Percentiles rank a stretch among this genome's conserved stretches.
phyloP scores from a whole-genome alignment of 2,888 invertebrate species.

The Eupithecia pulchellata region DNA sequence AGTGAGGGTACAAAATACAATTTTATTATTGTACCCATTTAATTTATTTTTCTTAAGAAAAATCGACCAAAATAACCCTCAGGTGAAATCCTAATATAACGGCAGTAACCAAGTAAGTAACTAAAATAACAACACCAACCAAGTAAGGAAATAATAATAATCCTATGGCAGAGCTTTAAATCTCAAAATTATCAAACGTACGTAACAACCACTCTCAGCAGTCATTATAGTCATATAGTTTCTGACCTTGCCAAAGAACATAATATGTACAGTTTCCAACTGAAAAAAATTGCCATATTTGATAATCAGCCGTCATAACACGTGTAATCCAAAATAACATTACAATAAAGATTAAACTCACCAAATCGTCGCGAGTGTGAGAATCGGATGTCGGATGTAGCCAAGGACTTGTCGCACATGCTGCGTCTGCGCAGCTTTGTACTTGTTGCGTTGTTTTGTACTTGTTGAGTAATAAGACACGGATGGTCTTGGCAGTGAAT shows the following conservation, averaged over 20 bases:
- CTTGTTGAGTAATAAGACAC: conserved; percentile 35
- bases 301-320: background rate
- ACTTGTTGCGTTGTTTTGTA: conserved; percentile 43
- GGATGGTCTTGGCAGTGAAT: conserved; percentile 24
- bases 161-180: background rate
- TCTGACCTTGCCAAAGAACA: too few relatives aligned
- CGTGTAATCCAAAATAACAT: conserved; percentile 37
- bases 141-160: background rate
- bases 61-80: too few relatives aligned
- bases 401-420: conserved; percentile 76
- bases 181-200: background rate
- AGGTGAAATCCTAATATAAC: too few relatives aligned
- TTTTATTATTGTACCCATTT: too few relatives aligned
- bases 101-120: too few relatives aligned
- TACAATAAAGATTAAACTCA: conserved; percentile 40
- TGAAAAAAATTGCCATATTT: background rate
- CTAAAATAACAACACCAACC: too few relatives aligned
- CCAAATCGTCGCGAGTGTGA: conserved; percentile 66
- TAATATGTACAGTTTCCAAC: background rate
- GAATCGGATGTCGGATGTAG: conserved; percentile 81
- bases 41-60: too few relatives aligned
- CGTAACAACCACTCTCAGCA: background rate
- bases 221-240: too few relatives aligned
- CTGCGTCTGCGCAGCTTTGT: conserved; percentile 40
- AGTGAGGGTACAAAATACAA: too few relatives aligned